Percentiles rank a stretch among this genome's conserved stretches.
These are phyloP conservation scores for Orussus abietinus DNA, from an alignment of 1,140 invertebrate genomes.

Conservation along the genomic window DNA sequence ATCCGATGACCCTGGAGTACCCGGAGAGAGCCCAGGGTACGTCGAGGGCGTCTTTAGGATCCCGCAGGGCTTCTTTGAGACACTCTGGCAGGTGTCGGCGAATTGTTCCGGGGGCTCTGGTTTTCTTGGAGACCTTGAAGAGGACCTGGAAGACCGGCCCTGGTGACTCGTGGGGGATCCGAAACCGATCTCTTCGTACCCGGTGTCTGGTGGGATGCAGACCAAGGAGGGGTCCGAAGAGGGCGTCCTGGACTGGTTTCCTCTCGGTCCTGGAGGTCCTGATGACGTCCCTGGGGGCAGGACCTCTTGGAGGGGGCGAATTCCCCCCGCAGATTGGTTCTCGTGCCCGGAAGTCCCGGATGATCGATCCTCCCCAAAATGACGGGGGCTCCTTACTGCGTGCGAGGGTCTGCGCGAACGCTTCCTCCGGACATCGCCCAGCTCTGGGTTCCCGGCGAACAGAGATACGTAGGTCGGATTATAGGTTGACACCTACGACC, in stretches of 20 bases:
- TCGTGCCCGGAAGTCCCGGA: neutral
- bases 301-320: too few species aligned
- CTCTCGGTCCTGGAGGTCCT: constrained; percentile 6
- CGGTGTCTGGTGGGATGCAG: constrained; percentile 39
- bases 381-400: constrained; percentile 43
- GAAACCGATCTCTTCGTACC: constrained; percentile 42
- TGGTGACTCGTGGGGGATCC: neutral
- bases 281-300: too few species aligned
- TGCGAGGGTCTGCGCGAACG: constrained; percentile 47
- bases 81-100: neutral
- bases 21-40: too few species aligned
- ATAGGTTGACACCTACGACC: too few species aligned
- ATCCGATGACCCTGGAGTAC: too few species aligned
- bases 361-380: constrained; percentile 34
- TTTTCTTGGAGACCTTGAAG: constrained; percentile 12
- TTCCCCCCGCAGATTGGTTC: neutral
- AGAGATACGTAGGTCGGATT: constrained; percentile 36
- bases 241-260: constrained; percentile 10
- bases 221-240: constrained; percentile 7
- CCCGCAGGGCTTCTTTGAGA: constrained; percentile 34
- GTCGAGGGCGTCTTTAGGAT: constrained; percentile 37
- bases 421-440: constrained; percentile 50
- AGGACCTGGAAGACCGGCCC: too few species aligned
- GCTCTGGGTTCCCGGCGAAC: constrained; percentile 41
- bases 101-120: neutral